These are phyloP conservation scores for Campylomormyrus tamandua DNA, from an alignment of 2,113 vertebrate species.

Conservation along the genomic window DNA sequence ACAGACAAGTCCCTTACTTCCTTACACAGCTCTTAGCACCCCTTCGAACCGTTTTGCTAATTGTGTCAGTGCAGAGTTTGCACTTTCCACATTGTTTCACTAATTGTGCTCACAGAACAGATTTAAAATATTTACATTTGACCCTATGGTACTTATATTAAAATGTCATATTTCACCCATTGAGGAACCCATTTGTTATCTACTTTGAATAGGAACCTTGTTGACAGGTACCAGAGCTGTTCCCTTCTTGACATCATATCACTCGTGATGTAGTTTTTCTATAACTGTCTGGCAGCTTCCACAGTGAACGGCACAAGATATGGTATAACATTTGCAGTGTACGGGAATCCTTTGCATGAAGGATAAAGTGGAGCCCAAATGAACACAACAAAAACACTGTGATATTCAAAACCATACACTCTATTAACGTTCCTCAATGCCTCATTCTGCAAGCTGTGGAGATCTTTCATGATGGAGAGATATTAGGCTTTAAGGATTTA, in stretches of 20 bases:
- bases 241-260: not conserved
- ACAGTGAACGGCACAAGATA: not conserved
- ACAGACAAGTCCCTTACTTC: not conserved
- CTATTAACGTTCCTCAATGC: not conserved
- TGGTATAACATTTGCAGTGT: not conserved
- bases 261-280: not conserved
- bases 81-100: not conserved
- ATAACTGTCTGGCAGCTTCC: not conserved
- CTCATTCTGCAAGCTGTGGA: not conserved
- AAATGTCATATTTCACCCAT: not conserved
- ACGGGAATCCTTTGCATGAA: not conserved
- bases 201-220: not conserved
- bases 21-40: not conserved
- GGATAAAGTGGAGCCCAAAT: not conserved
- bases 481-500: not conserved
- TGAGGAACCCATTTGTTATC: not conserved
- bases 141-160: not conserved
- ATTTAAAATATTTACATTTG: not conserved
- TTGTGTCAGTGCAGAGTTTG: not conserved
- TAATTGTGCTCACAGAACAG: not conserved
- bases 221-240: not conserved
- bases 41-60: not conserved
- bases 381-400: not conserved
- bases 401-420: not conserved
- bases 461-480: not conserved